phyloP scores from a whole-genome alignment of 2,113 vertebrate genomes.

The Malaclemys terrapin region DNA sequence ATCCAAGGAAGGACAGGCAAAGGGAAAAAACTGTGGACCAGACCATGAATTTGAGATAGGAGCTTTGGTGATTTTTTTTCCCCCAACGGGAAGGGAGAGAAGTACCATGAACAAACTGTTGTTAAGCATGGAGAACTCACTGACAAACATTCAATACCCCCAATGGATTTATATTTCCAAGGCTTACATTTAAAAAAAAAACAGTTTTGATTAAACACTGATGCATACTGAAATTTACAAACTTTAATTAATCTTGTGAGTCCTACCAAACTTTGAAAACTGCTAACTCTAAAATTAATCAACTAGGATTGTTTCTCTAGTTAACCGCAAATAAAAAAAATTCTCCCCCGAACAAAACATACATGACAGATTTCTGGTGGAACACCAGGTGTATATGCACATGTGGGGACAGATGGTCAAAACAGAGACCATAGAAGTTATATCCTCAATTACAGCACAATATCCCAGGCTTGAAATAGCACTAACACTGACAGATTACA shows the following conservation, averaged over 20 bases:
- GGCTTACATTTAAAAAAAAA: not conserved
- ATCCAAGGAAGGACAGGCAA: not conserved
- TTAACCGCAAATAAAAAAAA: not conserved
- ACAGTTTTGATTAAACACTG: not conserved
- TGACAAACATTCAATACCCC: not conserved
- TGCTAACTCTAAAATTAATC: not conserved
- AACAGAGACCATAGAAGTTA: not conserved
- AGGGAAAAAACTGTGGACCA: not conserved
- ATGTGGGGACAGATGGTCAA: not conserved
- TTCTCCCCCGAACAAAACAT: not conserved
- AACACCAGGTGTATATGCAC: not conserved
- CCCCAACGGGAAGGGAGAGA: not conserved
- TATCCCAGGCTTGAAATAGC: not conserved
- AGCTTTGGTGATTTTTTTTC: not conserved
- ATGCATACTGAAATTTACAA: too few relatives aligned
- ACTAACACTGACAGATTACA: not conserved
- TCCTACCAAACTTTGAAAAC: not conserved
- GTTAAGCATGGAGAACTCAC: not conserved
- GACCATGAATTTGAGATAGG: not conserved
- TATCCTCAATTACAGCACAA: not conserved
- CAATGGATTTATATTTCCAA: not conserved
- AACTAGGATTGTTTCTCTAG: not conserved
- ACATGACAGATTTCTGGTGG: not conserved
- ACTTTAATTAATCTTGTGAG: not conserved
- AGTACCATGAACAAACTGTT: not conserved